These are phyloP conservation scores for Drosophila pallidifrons DNA, from an alignment of 1,140 invertebrate genomes.

Conservation along the genomic window DNA sequence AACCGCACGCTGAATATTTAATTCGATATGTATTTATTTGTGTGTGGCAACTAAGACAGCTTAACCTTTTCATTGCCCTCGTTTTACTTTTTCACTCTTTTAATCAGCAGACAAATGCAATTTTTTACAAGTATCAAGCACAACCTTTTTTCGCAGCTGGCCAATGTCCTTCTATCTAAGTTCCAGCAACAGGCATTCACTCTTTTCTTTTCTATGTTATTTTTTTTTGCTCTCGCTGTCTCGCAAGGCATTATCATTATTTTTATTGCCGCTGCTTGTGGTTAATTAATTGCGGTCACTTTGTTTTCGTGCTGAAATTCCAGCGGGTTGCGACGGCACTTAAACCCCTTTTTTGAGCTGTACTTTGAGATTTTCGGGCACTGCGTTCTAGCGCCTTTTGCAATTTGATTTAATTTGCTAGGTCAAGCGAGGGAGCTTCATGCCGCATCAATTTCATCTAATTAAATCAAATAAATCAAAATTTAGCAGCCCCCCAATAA, in stretches of 20 bases:
- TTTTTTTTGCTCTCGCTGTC: neutral
- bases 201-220: neutral
- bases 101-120: conserved; percentile 51
- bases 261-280: conserved; percentile 70
- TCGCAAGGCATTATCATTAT: conserved; percentile 66
- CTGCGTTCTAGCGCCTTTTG: conserved; percentile 23
- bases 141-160: neutral
- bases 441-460: conserved; percentile 47
- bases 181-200: conserved; percentile 26
- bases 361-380: conserved; percentile 18
- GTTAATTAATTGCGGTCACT: conserved; percentile 81
- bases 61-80: conserved; percentile 48
- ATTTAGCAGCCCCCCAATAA: conserved; percentile 24
- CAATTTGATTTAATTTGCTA: conserved; percentile 72
- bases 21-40: conserved; percentile 24
- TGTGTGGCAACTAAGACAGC: conserved; percentile 38
- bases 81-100: conserved; percentile 15
- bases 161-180: neutral
- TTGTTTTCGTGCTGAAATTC: conserved; percentile 49
- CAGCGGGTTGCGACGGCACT: conserved; percentile 59
- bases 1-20: conserved; percentile 61
- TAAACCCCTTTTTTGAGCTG: conserved; percentile 60
- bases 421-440: conserved; percentile 51
- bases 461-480: conserved; percentile 63
- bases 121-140: neutral